Percentiles rank a stretch among this genome's conserved stretches.
These are phyloP conservation scores for Euspilapteryx auroguttella DNA, from an alignment of 2,888 invertebrate species.

Conservation along the genomic window DNA sequence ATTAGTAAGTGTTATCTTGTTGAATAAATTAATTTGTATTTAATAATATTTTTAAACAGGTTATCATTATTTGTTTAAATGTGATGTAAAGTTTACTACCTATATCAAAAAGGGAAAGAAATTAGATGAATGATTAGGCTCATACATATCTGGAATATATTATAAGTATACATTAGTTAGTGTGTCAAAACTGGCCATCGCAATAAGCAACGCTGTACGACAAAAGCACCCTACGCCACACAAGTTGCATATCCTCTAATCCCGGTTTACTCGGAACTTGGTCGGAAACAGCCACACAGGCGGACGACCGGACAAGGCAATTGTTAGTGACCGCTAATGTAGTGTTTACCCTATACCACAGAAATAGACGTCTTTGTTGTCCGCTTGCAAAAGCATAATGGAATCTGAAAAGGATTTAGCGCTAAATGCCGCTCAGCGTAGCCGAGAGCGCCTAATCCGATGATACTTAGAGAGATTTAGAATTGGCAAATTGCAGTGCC, in stretches of 20 bases:
- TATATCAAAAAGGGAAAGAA: too few relatives aligned
- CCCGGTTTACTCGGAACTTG: constrained; percentile 32
- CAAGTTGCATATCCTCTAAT: constrained; percentile 31
- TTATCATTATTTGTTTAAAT: too few relatives aligned
- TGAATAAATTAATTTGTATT: too few relatives aligned
- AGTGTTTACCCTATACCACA: constrained; percentile 40
- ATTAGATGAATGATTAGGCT: too few relatives aligned
- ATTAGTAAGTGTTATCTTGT: too few relatives aligned
- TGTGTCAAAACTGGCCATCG: too few relatives aligned
- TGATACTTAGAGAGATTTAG: constrained; percentile 16
- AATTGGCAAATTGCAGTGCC: constrained; percentile 11
- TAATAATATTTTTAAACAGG: too few relatives aligned
- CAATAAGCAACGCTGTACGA: too few relatives aligned
- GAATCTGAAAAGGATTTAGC: constrained; percentile 18
- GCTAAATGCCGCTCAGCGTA: constrained; percentile 14
- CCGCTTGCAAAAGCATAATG: constrained; percentile 19
- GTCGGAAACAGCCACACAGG: constrained; percentile 25
- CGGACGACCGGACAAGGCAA: constrained; percentile 29
- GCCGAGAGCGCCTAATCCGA: constrained; percentile 23
- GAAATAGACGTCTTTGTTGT: constrained; percentile 31
- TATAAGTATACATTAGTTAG: too few relatives aligned
- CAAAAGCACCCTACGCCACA: constrained; percentile 24
- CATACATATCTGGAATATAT: too few relatives aligned
- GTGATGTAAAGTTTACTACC: too few relatives aligned
- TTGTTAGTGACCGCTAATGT: constrained; percentile 36